A percentile compares a stretch with the other conserved stretches of the same genome.
These are phyloP conservation scores for Pseudotriccus pelzelni DNA, from an alignment of 2,797 vertebrate species.

Conservation along the genomic window DNA sequence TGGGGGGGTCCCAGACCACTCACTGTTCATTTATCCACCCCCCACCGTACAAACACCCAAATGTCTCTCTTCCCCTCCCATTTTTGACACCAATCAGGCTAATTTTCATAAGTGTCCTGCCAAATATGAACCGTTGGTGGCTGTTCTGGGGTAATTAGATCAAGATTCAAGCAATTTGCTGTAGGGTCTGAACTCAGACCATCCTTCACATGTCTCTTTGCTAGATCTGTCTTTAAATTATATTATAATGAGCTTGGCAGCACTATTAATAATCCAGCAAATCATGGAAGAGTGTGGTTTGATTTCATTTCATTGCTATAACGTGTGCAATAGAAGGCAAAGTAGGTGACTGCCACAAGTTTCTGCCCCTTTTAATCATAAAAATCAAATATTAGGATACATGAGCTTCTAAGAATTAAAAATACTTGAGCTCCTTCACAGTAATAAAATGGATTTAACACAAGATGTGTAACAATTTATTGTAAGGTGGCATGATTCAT, in stretches of 20 bases:
- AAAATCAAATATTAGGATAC: conserved; percentile 31
- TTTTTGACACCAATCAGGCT: neutral
- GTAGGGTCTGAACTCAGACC: conserved; percentile 32
- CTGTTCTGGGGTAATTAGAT: conserved; percentile 56
- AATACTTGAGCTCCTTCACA: conserved; percentile 1
- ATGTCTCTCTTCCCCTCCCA: fast-evolving
- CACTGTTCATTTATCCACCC: fast-evolving
- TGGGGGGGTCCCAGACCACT: neutral
- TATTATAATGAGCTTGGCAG: conserved; percentile 65
- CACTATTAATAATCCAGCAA: conserved; percentile 58
- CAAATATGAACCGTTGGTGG: neutral
- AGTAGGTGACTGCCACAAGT: conserved; percentile 2
- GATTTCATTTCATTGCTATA: conserved; percentile 21
- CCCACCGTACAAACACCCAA: neutral
- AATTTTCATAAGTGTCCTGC: neutral
- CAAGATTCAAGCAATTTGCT: conserved; percentile 65
- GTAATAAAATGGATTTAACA: neutral
- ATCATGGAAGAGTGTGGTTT: conserved; percentile 9
- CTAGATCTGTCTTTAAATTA: conserved; percentile 64
- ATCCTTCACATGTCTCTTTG: conserved; percentile 50
- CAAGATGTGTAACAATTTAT: conserved; percentile 4
- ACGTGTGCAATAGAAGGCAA: neutral
- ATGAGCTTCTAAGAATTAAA: conserved; percentile 26
- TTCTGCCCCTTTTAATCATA: conserved; percentile 36
- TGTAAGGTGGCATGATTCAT: neutral